Conservation (phyloP, 2,888 invertebrate species). For the Pammene aurita region DNA sequence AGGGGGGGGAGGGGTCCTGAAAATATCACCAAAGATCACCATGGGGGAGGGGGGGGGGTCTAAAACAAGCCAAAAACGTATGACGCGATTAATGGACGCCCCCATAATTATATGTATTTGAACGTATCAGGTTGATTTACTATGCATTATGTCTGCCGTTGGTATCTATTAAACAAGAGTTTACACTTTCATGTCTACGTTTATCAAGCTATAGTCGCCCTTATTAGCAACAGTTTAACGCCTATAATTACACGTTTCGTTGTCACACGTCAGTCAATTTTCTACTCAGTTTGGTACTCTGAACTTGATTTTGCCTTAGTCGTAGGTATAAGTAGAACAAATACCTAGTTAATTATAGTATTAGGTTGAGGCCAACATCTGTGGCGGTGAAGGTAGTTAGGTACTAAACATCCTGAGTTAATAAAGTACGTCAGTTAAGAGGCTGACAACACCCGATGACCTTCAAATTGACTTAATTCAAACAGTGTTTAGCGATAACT, state of each 20-base stretch:
- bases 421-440: background rate
- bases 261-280: conserved; percentile 15
- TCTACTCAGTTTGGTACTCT: background rate
- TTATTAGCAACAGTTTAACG: background rate
- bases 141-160: background rate
- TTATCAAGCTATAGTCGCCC: background rate
- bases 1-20: too few relatives aligned
- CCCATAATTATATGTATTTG: conserved; percentile 5
- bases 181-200: background rate
- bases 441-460: too few relatives aligned
- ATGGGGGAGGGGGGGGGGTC: too few relatives aligned
- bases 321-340: conserved; percentile 22
- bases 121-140: conserved; percentile 12
- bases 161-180: conserved; percentile 7
- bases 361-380: conserved; percentile 38
- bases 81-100: too few relatives aligned
- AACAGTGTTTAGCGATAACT: too few relatives aligned
- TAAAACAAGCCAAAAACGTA: too few relatives aligned
- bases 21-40: too few relatives aligned
- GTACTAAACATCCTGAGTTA: background rate
- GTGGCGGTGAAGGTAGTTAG: conserved; percentile 3
- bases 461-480: too few relatives aligned
- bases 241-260: conserved; percentile 7
- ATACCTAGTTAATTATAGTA: conserved; percentile 19
- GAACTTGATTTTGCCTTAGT: conserved; percentile 29